These are phyloP conservation scores for Nylanderia fulva DNA, from an alignment of 1,140 invertebrate species.

Conservation along the genomic window DNA sequence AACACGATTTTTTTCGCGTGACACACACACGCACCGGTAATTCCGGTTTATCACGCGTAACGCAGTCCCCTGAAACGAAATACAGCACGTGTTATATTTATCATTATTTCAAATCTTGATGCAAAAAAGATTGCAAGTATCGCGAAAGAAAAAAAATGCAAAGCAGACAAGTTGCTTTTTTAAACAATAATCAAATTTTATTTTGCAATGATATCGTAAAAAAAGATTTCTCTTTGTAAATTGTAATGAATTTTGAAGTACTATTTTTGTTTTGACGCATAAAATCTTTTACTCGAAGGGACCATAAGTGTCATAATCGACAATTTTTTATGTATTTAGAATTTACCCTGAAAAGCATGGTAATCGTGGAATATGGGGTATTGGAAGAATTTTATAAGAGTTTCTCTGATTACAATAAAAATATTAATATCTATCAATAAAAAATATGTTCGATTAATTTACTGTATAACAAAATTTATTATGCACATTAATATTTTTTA, in stretches of 20 bases:
- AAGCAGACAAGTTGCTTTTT: neutral
- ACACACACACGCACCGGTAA: slow-evolving; percentile 18
- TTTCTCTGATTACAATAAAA: too few species aligned
- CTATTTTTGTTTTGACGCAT: neutral
- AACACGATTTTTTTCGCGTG: slow-evolving; percentile 48
- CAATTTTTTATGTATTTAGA: too few species aligned
- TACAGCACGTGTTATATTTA: slow-evolving; percentile 29
- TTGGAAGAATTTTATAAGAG: too few species aligned
- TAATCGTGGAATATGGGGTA: too few species aligned
- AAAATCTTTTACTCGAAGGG: neutral
- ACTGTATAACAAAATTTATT: too few species aligned
- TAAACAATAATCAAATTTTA: neutral
- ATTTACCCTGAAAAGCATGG: too few species aligned
- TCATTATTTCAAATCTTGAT: slow-evolving; percentile 27
- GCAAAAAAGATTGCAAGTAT: slow-evolving; percentile 10
- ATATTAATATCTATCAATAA: too few species aligned
- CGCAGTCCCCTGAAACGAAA: slow-evolving; percentile 16
- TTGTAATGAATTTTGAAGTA: neutral
- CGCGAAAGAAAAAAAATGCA: neutral
- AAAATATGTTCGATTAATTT: too few species aligned
- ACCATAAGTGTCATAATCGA: neutral
- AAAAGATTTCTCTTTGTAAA: neutral
- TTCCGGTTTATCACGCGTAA: slow-evolving; percentile 47
- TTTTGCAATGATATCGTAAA: neutral
- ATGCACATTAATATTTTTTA: too few species aligned